phyloP scores from a whole-genome alignment of 2,797 vertebrate species.

The Crypturellus tataupa region DNA sequence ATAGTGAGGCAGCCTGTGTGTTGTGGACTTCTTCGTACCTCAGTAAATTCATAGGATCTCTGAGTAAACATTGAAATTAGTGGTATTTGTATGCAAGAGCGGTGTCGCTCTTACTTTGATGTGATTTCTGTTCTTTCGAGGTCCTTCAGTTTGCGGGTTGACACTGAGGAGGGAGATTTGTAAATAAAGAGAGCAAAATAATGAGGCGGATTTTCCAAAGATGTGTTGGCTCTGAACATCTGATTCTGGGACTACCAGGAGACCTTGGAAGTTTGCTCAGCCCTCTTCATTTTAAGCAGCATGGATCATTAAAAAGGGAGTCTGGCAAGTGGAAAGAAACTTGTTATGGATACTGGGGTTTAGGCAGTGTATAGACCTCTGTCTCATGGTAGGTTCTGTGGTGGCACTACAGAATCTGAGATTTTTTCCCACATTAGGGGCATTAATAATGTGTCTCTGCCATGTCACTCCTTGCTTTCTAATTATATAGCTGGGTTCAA shows the following conservation, averaged over 20 bases:
- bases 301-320: accelerated
- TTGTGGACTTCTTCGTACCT: not conserved
- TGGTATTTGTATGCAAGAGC: not conserved
- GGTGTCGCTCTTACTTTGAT: not conserved
- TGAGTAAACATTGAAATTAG: accelerated
- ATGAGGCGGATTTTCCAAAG: not conserved
- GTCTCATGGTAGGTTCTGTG: not conserved
- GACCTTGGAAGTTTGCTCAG: not conserved
- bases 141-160: not conserved
- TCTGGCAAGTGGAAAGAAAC: not conserved
- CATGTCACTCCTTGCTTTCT: not conserved
- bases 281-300: not conserved
- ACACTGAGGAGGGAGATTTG: not conserved
- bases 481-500: not conserved
- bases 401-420: not conserved
- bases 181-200: not conserved
- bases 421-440: not conserved
- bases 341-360: not conserved
- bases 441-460: not conserved
- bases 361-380: not conserved
- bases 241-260: not conserved
- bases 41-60: not conserved
- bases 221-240: not conserved
- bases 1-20: not conserved
- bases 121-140: not conserved